Conservation (phyloP, 2,797 vertebrate genomes). For the Trematomus bernacchii region DNA sequence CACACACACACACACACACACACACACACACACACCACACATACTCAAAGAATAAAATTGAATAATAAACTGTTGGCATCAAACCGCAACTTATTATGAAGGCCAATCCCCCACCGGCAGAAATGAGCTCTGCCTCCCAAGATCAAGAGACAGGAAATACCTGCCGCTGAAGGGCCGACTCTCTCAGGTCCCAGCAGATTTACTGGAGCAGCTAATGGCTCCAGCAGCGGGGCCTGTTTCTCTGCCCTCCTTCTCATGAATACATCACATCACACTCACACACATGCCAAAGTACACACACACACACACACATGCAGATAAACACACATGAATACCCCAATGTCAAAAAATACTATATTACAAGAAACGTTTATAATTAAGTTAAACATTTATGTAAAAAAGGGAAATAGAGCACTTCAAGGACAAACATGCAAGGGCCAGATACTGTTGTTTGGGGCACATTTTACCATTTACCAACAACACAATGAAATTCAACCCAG, state of each 20-base stretch:
- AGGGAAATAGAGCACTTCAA: background rate
- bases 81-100: constrained; percentile 77
- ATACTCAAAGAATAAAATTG: constrained; percentile 56
- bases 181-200: constrained; percentile 74
- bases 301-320: background rate
- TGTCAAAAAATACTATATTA: background rate
- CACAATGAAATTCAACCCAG: background rate
- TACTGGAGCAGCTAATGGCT: constrained; percentile 78
- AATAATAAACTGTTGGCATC: constrained; percentile 84
- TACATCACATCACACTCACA: constrained; percentile 57
- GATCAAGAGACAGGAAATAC: constrained; percentile 87
- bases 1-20: constrained; percentile 25
- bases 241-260: constrained; percentile 60
- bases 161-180: constrained; percentile 67
- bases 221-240: constrained; percentile 63
- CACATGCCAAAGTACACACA: constrained; percentile 10
- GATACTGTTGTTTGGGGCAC: too few species aligned
- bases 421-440: background rate
- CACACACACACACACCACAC: constrained; percentile 3
- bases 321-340: background rate
- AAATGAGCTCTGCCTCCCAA: constrained; percentile 74
- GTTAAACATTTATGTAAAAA: constrained; percentile 5
- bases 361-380: background rate
- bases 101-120: constrained; percentile 74
- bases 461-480: background rate